A percentile compares a stretch with the other conserved stretches of the same genome.
These are phyloP conservation scores for Macrotrachela quadricornifera DNA, from an alignment of 1,140 invertebrate genomes.

Conservation along the genomic window DNA sequence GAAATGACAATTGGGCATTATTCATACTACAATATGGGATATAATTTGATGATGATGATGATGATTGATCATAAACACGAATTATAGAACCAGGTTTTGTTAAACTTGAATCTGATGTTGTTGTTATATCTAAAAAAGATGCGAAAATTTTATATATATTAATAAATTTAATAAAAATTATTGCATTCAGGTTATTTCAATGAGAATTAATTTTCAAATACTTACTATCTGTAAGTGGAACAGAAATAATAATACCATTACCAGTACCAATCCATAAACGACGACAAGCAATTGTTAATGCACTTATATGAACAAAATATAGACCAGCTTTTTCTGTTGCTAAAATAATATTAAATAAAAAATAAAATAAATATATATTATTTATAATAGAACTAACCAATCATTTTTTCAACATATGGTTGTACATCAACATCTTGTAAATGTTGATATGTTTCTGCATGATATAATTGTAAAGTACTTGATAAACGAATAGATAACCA, in stretches of 20 bases:
- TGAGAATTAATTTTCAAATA: no score
- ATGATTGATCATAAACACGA: not conserved
- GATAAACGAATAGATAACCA: constrained; percentile 88
- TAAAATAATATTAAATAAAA: constrained; percentile 14
- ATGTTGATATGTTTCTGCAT: constrained; percentile 85
- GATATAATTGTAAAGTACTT: constrained; percentile 77
- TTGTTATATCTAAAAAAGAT: not conserved
- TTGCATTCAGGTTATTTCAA: no score
- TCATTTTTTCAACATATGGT: constrained; percentile 93
- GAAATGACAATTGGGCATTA: constrained; percentile 91
- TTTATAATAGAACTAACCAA: constrained; percentile 37
- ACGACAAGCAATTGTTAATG: constrained; percentile 72
- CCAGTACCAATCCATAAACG: constrained; percentile 64
- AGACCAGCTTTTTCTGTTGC: constrained; percentile 87
- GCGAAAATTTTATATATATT: not conserved
- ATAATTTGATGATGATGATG: constrained; percentile 15
- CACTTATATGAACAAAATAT: constrained; percentile 84
- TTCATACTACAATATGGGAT: constrained; percentile 90
- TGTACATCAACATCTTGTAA: constrained; percentile 95
- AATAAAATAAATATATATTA: not conserved
- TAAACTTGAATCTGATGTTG: not conserved
- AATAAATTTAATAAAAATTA: no score
- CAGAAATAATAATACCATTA: constrained; percentile 88
- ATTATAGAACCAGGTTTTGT: not conserved
- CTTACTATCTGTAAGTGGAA: constrained; percentile 44